Evolutionary conservation across 2,888 invertebrate species (phyloP).

Genomic region (Andrena minutula): DNA sequence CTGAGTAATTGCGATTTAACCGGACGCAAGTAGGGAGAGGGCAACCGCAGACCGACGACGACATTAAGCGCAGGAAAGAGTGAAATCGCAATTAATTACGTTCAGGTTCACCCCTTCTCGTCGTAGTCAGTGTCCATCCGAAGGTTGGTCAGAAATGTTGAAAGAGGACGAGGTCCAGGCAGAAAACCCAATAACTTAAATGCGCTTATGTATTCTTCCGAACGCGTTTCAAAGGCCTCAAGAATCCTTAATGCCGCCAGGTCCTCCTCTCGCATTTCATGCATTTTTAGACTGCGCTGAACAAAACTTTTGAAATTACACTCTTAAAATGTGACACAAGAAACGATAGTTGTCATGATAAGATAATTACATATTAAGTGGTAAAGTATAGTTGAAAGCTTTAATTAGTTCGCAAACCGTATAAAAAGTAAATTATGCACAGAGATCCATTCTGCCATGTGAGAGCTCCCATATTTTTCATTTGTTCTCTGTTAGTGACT

Average conservation of each 20-base stretch:
- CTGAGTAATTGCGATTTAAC: constrained; percentile 81
- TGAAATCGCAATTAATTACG: constrained; percentile 83
- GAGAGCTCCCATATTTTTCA: neutral
- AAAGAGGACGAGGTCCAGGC: constrained; percentile 43
- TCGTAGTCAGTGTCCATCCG: constrained; percentile 65
- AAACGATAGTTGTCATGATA: neutral
- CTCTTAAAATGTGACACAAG: neutral
- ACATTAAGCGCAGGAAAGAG: constrained; percentile 81
- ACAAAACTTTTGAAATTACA: constrained; percentile 28
- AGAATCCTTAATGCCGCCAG: constrained; percentile 19
- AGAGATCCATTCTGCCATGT: too few species aligned
- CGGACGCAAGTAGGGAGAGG: constrained; percentile 73
- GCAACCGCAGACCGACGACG: constrained; percentile 75
- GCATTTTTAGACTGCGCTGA: neutral
- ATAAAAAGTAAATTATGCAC: neutral
- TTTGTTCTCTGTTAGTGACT: too few species aligned
- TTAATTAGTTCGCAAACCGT: neutral
- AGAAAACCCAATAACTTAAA: constrained; percentile 77
- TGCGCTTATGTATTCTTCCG: constrained; percentile 74
- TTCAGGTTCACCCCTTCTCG: constrained; percentile 66
- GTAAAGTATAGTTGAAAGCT: neutral
- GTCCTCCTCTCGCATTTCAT: constrained; percentile 4
- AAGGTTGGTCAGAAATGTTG: constrained; percentile 66
- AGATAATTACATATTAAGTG: constrained; percentile 5
- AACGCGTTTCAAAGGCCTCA: constrained; percentile 57